Base-by-base conservation (phyloP, 2,113 vertebrate genomes). In the Ptilonorhynchus violaceus region DNA sequence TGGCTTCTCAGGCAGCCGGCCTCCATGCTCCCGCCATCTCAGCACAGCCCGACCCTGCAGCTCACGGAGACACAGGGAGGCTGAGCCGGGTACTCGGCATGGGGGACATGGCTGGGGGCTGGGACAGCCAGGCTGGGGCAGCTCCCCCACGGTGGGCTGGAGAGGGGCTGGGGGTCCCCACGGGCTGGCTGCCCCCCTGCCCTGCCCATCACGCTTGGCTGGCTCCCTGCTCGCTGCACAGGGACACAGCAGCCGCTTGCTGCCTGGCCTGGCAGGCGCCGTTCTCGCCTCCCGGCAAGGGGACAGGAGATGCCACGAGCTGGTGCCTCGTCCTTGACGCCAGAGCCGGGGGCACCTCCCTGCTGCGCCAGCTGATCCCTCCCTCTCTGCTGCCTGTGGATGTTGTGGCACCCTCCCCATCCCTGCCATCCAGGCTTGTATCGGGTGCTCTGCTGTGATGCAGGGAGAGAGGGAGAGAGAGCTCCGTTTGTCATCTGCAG, bases 1-100 rank as follows among this genome's bases (percentile, higher is more conserved):
- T 63, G 75, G 42, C 50, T 85, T 8, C 78, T 56, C 0, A 0
- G 27, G 80, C 80, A 72, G 42, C 73, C 8, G 10, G 50, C 31
- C 73, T 59, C 63, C 42, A 0, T 0, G 1, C 58, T 84, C 22
- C 67, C 0, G 0, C 15, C 0, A 0, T 37, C 52, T 35, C 11
- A 5, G 64, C 68, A 42, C 81, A 42, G 81, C 74, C 47, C n/a
- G 62, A 46, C 66, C 28, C 3, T 0, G 28, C 1, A 2, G 41
- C 56, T 58, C 42, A 20, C 0, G 0, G 28, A 37, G 8, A 10
- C 55, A 44, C 2, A 2, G 63, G 44, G 69, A 68, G 24, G 20
- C 50, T 49, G 64, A 85, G 47, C 27, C 1, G 1, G 31, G 44
- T 0, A 0, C 60, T 52, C 0, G 0, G 17, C 50, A 2, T 0